Evolutionary conservation across 2,797 vertebrate genomes (phyloP).

Genomic region (Leptoclinus maculatus): DNA sequence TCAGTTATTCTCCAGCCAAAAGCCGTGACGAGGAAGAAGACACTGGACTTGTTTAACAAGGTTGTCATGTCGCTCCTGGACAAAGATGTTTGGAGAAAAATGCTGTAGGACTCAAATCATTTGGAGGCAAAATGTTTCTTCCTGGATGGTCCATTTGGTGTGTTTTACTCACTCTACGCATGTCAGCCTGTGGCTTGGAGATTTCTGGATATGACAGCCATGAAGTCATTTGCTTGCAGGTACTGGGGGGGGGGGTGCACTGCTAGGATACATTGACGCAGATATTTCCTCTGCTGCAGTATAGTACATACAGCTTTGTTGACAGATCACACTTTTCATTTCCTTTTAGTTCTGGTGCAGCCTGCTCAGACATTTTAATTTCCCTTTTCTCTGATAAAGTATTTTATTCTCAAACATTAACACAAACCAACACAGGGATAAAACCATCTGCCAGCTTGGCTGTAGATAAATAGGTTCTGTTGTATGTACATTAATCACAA

Average conservation of each 20-base stretch:
- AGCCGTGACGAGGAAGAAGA: conserved; percentile 12
- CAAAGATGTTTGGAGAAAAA: background rate
- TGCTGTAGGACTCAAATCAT: conserved; percentile 14
- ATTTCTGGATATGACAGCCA: conserved; percentile 15
- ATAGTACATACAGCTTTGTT: conserved; percentile 6
- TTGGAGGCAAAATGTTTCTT: conserved; percentile 55
- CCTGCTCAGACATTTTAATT: conserved; percentile 36
- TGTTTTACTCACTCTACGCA: conserved; percentile 35
- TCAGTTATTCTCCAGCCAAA: conserved; percentile 8
- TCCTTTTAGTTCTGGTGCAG: conserved; percentile 11
- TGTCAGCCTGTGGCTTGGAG: conserved; percentile 39
- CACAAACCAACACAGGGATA: conserved; percentile 17
- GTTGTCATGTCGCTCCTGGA: background rate
- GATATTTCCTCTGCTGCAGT: conserved; percentile 4
- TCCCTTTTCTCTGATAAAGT: conserved; percentile 19
- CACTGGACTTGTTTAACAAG: conserved; percentile 20
- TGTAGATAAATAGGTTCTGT: background rate
- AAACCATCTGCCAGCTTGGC: conserved; percentile 7
- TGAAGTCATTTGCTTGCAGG: conserved; percentile 68
- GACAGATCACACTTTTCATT: conserved; percentile 49
- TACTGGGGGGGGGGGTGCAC: conserved; percentile 15
- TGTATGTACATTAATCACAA: background rate
- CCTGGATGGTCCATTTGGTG: conserved; percentile 33
- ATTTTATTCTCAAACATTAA: conserved; percentile 31
- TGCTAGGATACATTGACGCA: background rate